phyloP scores from a whole-genome alignment of 2,797 vertebrate species.

The Falco cherrug region DNA sequence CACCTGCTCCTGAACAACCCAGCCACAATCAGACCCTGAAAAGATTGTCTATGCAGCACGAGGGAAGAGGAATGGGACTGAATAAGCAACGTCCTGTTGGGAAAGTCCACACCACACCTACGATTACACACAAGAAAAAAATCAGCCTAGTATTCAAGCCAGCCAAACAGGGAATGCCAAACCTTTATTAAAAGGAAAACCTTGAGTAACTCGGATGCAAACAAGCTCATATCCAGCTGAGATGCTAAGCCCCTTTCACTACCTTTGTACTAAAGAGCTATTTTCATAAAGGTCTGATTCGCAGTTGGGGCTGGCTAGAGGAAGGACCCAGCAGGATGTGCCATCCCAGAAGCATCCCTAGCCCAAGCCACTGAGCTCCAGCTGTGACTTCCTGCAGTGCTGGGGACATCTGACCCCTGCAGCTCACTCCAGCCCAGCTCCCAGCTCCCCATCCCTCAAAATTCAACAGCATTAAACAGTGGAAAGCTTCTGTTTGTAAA shows the following conservation, averaged over 20 bases:
- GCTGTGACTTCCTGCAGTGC: accelerated
- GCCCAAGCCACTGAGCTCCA: background rate
- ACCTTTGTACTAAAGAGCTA: accelerated
- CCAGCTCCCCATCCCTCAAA: background rate
- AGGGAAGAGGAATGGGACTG: background rate
- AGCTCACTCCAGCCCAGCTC: background rate
- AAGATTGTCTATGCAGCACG: background rate
- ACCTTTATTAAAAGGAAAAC: background rate
- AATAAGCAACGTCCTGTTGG: background rate
- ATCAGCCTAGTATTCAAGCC: background rate
- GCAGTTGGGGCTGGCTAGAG: background rate
- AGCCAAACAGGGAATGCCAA: background rate
- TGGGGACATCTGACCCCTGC: accelerated
- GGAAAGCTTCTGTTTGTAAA: background rate
- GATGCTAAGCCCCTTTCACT: background rate
- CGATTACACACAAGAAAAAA: background rate
- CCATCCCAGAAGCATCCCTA: accelerated
- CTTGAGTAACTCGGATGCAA: background rate
- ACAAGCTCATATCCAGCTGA: background rate
- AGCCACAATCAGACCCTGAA: background rate
- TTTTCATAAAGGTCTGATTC: background rate
- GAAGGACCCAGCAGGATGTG: background rate
- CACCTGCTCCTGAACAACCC: background rate
- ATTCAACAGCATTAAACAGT: background rate
- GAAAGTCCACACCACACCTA: background rate